These are phyloP conservation scores for Meloidogyne floridensis DNA, from an alignment of 1,140 invertebrate species.

Conservation along the genomic window DNA sequence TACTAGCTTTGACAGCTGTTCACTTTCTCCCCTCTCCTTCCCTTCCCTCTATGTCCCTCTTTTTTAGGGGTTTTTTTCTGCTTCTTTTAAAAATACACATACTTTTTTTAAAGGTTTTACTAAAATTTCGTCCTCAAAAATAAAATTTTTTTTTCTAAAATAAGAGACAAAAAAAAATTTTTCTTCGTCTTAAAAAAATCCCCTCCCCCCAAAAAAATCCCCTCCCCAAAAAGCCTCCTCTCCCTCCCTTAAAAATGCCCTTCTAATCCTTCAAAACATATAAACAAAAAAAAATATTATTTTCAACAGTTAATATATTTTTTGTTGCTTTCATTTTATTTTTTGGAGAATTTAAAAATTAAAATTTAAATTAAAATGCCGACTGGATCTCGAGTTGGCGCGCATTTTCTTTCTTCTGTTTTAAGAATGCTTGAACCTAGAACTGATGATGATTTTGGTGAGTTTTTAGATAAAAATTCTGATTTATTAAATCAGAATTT, in stretches of 20 bases:
- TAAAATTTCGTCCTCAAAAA: slow-evolving; percentile 8
- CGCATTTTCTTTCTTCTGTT: slow-evolving; percentile 64
- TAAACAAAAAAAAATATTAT: slow-evolving; percentile 12
- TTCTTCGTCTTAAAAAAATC: neutral
- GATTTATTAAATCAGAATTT: neutral
- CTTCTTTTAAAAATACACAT: neutral
- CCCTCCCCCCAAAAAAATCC: no score
- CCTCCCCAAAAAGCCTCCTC: no score
- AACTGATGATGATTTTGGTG: slow-evolving; percentile 69
- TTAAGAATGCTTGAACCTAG: slow-evolving; percentile 61
- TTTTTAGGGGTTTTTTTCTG: neutral
- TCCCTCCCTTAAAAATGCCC: neutral
- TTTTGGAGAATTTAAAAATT: neutral
- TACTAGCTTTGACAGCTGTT: neutral
- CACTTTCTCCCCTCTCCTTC: neutral
- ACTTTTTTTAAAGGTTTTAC: neutral
- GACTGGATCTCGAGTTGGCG: slow-evolving; percentile 59
- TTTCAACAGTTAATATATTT: neutral
- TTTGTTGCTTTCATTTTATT: slow-evolving; percentile 7
- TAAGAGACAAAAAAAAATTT: neutral
- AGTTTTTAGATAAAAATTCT: neutral
- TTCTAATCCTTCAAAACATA: neutral
- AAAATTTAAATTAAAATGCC: slow-evolving; percentile 49
- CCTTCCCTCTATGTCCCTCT: neutral
- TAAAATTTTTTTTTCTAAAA: neutral